Conservation (phyloP, 2,797 vertebrate species). For the Otus scops region DNA sequence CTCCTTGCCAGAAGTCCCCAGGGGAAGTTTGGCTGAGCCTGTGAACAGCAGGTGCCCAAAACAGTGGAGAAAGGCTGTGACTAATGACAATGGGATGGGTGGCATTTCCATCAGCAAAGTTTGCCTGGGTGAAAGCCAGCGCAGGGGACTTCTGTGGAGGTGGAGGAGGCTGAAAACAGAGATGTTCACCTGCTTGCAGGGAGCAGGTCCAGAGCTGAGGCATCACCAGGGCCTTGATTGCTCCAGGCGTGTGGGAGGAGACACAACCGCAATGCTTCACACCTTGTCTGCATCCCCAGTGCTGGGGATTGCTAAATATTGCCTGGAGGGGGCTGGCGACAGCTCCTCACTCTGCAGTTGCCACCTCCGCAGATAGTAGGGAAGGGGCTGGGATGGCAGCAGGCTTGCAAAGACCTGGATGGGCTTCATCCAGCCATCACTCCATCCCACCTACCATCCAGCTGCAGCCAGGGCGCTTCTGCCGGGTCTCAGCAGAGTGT, state of each 20-base stretch:
- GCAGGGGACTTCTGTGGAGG: neutral
- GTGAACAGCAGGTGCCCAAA: neutral
- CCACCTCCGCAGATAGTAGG: neutral
- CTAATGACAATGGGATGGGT: neutral
- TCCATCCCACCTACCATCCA: neutral
- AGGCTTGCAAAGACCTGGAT: neutral
- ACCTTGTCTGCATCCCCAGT: neutral
- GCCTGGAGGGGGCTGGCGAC: neutral
- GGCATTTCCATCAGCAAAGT: neutral
- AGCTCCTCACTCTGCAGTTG: neutral
- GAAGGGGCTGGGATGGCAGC: neutral
- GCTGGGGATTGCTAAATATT: neutral
- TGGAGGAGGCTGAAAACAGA: neutral
- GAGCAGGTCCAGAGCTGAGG: neutral
- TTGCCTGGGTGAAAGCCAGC: neutral
- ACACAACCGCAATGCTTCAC: neutral
- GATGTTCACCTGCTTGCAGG: neutral
- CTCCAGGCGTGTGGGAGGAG: neutral
- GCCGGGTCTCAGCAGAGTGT: neutral
- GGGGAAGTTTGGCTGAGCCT: neutral
- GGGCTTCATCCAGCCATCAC: rapidly evolving
- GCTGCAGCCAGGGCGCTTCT: neutral
- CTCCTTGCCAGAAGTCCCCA: neutral
- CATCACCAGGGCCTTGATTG: neutral
- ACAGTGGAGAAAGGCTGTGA: neutral